Evolutionary conservation across 2,113 vertebrate species (phyloP).

Genomic region (Protobothrops mucrosquamatus): DNA sequence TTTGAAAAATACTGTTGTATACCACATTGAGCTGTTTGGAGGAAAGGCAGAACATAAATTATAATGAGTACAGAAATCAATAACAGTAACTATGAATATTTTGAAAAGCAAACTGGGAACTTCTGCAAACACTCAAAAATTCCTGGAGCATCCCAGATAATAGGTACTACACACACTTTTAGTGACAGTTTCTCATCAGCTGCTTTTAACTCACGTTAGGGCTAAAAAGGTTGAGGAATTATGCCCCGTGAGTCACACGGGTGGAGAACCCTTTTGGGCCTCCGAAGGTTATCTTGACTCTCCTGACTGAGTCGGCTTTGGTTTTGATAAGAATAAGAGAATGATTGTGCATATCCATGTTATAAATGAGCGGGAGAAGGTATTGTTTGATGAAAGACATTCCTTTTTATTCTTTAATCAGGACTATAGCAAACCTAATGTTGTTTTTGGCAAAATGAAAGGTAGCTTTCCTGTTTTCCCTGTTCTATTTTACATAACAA

Average conservation of each 20-base stretch:
- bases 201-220: background rate
- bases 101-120: background rate
- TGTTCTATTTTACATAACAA: background rate
- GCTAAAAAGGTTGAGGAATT: background rate
- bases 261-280: background rate
- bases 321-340: background rate
- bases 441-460: background rate
- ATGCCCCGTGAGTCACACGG: too few species aligned
- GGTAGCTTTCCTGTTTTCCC: background rate
- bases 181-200: background rate
- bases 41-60: background rate
- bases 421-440: background rate
- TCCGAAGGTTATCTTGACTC: background rate
- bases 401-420: background rate
- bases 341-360: background rate
- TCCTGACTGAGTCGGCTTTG: background rate
- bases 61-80: background rate
- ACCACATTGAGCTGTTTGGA: background rate
- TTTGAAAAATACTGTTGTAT: background rate
- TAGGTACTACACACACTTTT: background rate
- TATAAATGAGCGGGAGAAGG: background rate
- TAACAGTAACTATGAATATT: background rate
- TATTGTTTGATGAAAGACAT: background rate
- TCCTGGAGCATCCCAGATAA: background rate
- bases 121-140: too few species aligned